Evolutionary conservation across 2,888 invertebrate genomes (phyloP), one percentile per base, ranked within the genome.

Genomic region (Epinotia bilunana): DNA sequence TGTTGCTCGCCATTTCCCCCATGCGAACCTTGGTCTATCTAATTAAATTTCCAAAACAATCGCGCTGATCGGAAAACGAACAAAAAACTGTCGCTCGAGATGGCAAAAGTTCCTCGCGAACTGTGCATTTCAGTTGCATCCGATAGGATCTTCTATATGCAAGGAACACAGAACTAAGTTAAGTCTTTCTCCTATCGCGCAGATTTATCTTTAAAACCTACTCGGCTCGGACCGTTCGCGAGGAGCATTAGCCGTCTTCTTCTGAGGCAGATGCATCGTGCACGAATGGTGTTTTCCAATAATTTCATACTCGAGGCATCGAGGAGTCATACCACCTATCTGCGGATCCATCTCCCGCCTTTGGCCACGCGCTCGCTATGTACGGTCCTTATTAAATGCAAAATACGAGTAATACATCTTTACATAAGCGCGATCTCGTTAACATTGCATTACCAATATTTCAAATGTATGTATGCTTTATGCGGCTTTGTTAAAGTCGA

Each of bases 251-350:
- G 90, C 86, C 84, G 82, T 82, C 82, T 83, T 81, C 81, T 82
- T 73, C 73, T 78, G 76, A 82, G 82, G 87, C 89, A 90, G 92
- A 91, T 92, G 90, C 89, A 92, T 91, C 92, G 90, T 82, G 89
- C 93, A 91, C 92, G 92, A 92, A 90, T 85, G 88, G 87, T 88
- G 86, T 91, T 90, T 90, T 88, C 91, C 91, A 92, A 93, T 93
- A 93, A 93, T 93, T 93, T 91, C 91, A 91, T 91, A 91, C 88
- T 84, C 84, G 87, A 88, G 86, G 81, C 89, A 91, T 90, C 90
- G 89, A 85, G 82, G 84, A 80, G 83, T 80, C 81, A 76, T 78
- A 76, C 88, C 73, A 23, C 67, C 67, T 91, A 92, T 93, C 91
- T 82, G 70, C 67, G 80, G 80, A 84, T 86, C 83, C 89, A 92